Conservation (phyloP, 1,140 invertebrate genomes). For the Zaprionus ornatus region DNA sequence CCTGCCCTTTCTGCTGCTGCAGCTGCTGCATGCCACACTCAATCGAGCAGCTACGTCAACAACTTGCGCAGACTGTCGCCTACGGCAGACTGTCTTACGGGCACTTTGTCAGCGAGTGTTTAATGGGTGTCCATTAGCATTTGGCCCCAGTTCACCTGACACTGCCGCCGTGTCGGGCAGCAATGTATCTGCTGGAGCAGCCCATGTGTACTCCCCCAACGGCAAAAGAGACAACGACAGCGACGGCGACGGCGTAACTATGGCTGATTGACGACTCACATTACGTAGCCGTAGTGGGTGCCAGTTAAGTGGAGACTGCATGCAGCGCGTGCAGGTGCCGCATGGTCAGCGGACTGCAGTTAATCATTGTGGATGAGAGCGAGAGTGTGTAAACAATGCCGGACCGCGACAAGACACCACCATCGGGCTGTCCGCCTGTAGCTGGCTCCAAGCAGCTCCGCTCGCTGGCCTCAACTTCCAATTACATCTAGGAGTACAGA, state of each 20-base stretch:
- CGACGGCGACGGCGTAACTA: constrained; percentile 85
- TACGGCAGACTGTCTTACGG: constrained; percentile 30
- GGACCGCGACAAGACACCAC: constrained; percentile 17
- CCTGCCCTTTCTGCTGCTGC: not conserved
- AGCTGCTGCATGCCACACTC: constrained; percentile 12
- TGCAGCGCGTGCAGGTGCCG: constrained; percentile 36
- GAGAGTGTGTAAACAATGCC: constrained; percentile 72
- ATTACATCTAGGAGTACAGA: constrained; percentile 64
- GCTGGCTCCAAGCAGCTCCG: not conserved
- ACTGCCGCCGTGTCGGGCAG: constrained; percentile 11
- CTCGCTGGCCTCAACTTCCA: constrained; percentile 65
- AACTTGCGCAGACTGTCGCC: constrained; percentile 16
- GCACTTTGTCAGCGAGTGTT: constrained; percentile 55
- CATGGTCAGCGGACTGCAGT: constrained; percentile 59
- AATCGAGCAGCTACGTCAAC: constrained; percentile 25
- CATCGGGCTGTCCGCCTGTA: not conserved
- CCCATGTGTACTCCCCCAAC: constrained; percentile 80
- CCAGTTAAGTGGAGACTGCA: constrained; percentile 35
- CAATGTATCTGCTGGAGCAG: constrained; percentile 73
- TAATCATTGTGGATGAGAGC: constrained; percentile 78
- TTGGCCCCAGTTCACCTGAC: constrained; percentile 33
- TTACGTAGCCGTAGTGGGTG: constrained; percentile 47
- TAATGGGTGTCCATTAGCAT: constrained; percentile 73
- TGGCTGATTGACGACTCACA: constrained; percentile 82
- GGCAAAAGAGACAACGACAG: constrained; percentile 86